Base-by-base conservation (phyloP, 2,888 invertebrate species). In the Amorpha juglandis region DNA sequence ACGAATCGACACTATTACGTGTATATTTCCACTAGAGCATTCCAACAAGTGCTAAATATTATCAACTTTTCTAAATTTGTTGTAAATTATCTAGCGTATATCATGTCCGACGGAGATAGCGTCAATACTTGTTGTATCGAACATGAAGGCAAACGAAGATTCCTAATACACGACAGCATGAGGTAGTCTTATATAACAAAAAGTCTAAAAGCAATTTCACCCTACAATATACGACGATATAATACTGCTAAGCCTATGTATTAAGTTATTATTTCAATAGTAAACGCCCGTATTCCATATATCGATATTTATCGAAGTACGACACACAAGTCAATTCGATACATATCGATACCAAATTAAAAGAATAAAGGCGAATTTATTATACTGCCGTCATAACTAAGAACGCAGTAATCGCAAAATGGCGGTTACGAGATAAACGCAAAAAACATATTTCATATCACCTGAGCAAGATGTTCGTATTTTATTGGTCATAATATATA, bases 221-320 rank as follows among this genome's bases (percentile, higher is more conserved):
- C 75, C 79, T 84, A 82, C 75, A 76, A 68, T 69, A 68, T 75
- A 75, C 78, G 80, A 84, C 78, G 80, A 78, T 84, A 85, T 92
- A 92, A 91, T 92, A 92, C 92, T 92, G 92, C 88, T 91, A 86
- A 85, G 78, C 76, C 84, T 88, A 89, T 76, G 68, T 80, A 81
- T 81, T 79, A 79, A 78, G 78, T 75, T 77, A 73, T 67, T 70
- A 67, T 67, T 67, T 64, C 62, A 67, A 67, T 68, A 68, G 67
- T 71, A 63, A 64, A 68, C 16, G 66, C 65, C 68, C 16, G 66
- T 64, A 68, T 67, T 7, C 66, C 62, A 51, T 64, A 62, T 62
- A 66, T 45, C 63, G 65, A 67, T 58, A 70, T 51, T 53, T 67
- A 71, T 68, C 53, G 68, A 71, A 63, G 35, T 45, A 52, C 63